Percentiles rank a stretch among this genome's conserved stretches.
These are phyloP conservation scores for Oreonectes daqikongensis DNA, from an alignment of 2,797 vertebrate genomes.

Conservation along the genomic window DNA sequence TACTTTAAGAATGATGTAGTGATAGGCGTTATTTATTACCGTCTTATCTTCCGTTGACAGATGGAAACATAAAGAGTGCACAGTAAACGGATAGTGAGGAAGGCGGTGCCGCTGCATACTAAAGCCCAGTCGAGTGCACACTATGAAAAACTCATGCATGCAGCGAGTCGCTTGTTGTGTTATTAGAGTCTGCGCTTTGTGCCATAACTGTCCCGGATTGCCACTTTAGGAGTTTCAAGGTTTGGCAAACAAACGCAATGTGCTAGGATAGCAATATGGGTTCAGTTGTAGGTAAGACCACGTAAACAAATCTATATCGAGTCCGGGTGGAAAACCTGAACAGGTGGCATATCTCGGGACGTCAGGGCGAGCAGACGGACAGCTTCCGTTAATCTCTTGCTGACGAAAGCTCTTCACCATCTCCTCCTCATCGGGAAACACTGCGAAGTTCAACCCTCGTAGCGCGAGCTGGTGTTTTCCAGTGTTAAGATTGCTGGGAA, in stretches of 20 bases:
- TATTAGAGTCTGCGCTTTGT: slow-evolving; percentile 26
- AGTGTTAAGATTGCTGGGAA: slow-evolving; percentile 4
- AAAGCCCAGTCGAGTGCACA: background rate
- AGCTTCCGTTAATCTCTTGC: slow-evolving; percentile 73
- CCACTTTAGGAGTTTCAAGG: slow-evolving; percentile 4
- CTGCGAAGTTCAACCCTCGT: slow-evolving; percentile 5
- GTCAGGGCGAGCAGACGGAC: slow-evolving; percentile 62
- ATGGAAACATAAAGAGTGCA: slow-evolving; percentile 41
- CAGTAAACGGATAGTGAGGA: slow-evolving; percentile 32
- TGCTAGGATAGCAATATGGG: slow-evolving; percentile 1
- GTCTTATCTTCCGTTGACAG: slow-evolving; percentile 40
- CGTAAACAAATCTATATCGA: slow-evolving; percentile 70
- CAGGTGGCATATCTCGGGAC: slow-evolving; percentile 69
- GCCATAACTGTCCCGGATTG: background rate
- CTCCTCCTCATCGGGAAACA: slow-evolving; percentile 14
- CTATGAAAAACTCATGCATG: background rate
- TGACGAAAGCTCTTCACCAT: slow-evolving; percentile 69
- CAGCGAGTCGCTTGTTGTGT: background rate
- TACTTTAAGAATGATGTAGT: slow-evolving; percentile 45
- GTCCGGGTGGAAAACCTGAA: slow-evolving; percentile 70
- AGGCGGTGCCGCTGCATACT: slow-evolving; percentile 31
- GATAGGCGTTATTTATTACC: slow-evolving; percentile 43
- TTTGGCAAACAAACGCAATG: slow-evolving; percentile 19
- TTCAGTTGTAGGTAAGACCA: slow-evolving; percentile 60
- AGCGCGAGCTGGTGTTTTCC: background rate